phyloP scores from a whole-genome alignment of 2,888 invertebrate species.

The Scaptomyza caliginosa region DNA sequence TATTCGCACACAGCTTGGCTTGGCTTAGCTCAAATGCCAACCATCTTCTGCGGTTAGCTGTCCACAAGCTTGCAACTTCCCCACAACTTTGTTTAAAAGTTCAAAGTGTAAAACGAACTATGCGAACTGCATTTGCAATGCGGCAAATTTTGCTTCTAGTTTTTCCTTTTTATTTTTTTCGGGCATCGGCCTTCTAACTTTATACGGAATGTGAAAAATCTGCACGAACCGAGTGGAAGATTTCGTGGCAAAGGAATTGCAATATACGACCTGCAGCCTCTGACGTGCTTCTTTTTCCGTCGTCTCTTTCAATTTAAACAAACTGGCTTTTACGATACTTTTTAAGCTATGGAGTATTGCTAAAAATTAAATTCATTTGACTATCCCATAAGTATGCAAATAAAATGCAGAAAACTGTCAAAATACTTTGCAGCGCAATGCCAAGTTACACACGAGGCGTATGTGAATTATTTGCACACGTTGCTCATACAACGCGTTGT shows the following conservation, averaged over 20 bases:
- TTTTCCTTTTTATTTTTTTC: not conserved
- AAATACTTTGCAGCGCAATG: slow-evolving; percentile 8
- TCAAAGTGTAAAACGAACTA: slow-evolving; percentile 53
- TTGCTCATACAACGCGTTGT: slow-evolving; percentile 60
- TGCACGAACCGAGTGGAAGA: slow-evolving; percentile 4
- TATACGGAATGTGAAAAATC: slow-evolving; percentile 8
- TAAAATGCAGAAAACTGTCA: slow-evolving; percentile 2
- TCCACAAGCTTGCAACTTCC: slow-evolving; percentile 23
- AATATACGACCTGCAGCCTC: slow-evolving; percentile 8
- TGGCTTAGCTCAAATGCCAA: slow-evolving; percentile 18
- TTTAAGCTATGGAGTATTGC: no score
- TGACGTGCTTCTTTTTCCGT: not conserved
- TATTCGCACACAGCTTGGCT: slow-evolving; percentile 8
- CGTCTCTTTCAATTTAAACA: not conserved
- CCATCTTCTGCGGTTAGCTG: slow-evolving; percentile 27
- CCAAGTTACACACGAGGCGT: slow-evolving; percentile 26
- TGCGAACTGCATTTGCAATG: slow-evolving; percentile 68
- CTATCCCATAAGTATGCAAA: not conserved
- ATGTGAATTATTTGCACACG: slow-evolving; percentile 6
- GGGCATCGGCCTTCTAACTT: not conserved
- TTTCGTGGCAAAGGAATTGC: slow-evolving; percentile 9
- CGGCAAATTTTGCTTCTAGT: slow-evolving; percentile 49
- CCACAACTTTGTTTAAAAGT: slow-evolving; percentile 53
- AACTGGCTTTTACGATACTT: not conserved
- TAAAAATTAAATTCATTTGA: not conserved